Base-by-base conservation (phyloP, 2,113 vertebrate species). In the Corythornis madagascariensis region DNA sequence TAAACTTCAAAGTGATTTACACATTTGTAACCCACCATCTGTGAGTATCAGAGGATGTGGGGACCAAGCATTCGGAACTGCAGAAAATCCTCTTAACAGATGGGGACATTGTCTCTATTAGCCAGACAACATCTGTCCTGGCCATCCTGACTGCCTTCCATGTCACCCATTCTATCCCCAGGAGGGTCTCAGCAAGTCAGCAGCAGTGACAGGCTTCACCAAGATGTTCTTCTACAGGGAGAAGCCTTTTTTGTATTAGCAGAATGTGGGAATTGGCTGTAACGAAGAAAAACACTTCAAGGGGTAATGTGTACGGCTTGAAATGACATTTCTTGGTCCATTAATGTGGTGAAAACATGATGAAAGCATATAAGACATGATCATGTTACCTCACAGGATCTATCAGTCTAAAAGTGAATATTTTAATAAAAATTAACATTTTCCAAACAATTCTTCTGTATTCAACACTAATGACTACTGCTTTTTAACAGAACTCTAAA, bases 11-110 rank as follows among this genome's bases (percentile, higher is more conserved):
- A 87, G 78, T 18, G 82, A 86, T 78, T 86, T 93, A 73, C 72
- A 87, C 61, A 64, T 89, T 89, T 88, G 86, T 93, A 92, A 87
- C 71, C 90, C 81, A 71, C 93, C 94, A 94, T 94, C 92, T 96
- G 95, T 93, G 71, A 50, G 38, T 53, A 53, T 94, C 86, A 83
- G 69, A 93, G 67, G 77, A 91, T 42, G 52, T 60, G 74, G 65
- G 52, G 72, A 84, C 61, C 69, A 84, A 81, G 50, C 84, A 72
- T 90, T 66, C 43, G 50, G 80, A 93, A 63, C 69, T 42, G 40
- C 56, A 67, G 61, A 77, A 86, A 95, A 74, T 69, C 31, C 83
- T 84, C 33, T 59, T 38, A 95, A 89, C 94, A 96, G 95, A 96
- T 90, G 96, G 95, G 57, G 47, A 92, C 73, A 81, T 84, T 87